A percentile compares a stretch with the other conserved stretches of the same genome.
Conservation (phyloP, 2,113 vertebrate genomes). For the Sphaerodactylus townsendi region DNA sequence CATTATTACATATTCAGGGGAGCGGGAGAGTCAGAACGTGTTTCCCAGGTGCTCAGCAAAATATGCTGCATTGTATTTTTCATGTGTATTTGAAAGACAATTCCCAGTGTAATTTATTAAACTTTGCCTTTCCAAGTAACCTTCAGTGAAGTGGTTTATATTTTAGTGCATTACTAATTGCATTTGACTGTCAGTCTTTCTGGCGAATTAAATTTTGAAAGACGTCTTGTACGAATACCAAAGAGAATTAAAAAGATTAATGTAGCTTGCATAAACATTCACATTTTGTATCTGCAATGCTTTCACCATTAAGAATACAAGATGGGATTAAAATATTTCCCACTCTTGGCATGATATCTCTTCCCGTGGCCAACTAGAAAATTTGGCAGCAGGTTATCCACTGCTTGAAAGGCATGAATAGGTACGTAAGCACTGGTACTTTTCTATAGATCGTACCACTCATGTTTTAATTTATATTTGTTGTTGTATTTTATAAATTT, state of each 20-base stretch:
- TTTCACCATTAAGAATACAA: slow-evolving; percentile 13
- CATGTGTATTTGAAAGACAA: slow-evolving; percentile 20
- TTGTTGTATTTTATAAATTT: background rate
- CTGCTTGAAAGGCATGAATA: background rate
- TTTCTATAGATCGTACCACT: slow-evolving; percentile 8
- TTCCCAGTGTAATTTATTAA: slow-evolving; percentile 42
- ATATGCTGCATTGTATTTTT: slow-evolving; percentile 30
- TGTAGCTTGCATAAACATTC: slow-evolving; percentile 4
- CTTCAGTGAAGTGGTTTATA: slow-evolving; percentile 33
- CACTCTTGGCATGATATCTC: slow-evolving; percentile 1
- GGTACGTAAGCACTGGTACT: background rate
- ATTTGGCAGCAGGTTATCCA: slow-evolving; percentile 14
- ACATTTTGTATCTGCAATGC: background rate
- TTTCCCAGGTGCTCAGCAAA: slow-evolving; percentile 37
- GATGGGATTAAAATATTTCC: slow-evolving; percentile 47
- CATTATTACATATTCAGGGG: slow-evolving; percentile 26
- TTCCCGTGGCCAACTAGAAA: slow-evolving; percentile 31
- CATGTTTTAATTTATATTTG: background rate
- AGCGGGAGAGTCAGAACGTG: background rate
- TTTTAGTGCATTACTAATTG: slow-evolving; percentile 55
- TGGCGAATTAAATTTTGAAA: slow-evolving; percentile 45
- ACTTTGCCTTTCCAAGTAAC: slow-evolving; percentile 35
- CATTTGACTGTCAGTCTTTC: slow-evolving; percentile 43
- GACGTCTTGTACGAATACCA: slow-evolving; percentile 38
- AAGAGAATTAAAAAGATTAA: slow-evolving; percentile 38